Conservation (phyloP, 1,140 invertebrate species). For the Gonatopus flavifemur region DNA sequence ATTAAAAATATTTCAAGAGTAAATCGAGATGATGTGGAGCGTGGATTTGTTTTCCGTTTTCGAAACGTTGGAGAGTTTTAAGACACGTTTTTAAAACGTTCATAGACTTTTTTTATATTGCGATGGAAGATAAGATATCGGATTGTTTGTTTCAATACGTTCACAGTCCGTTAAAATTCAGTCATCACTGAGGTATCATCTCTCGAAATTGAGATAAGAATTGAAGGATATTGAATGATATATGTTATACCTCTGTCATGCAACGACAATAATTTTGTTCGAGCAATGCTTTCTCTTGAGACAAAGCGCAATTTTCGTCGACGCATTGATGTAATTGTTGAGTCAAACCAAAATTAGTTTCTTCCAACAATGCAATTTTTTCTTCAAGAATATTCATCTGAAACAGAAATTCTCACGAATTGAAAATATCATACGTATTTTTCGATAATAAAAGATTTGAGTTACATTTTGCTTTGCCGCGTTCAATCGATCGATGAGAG, state of each 20-base stretch:
- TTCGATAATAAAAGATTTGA: slow-evolving; percentile 3
- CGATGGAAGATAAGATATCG: neutral
- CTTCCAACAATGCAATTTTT: slow-evolving; percentile 27
- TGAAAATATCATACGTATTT: slow-evolving; percentile 1
- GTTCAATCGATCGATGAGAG: slow-evolving; percentile 23
- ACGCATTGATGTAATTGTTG: slow-evolving; percentile 39
- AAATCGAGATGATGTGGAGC: too few species aligned
- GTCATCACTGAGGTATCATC: too few species aligned
- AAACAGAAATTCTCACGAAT: neutral
- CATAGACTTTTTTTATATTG: neutral
- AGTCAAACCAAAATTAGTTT: slow-evolving; percentile 31
- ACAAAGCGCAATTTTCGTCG: slow-evolving; percentile 35
- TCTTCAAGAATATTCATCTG: slow-evolving; percentile 14
- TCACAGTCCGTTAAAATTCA: too few species aligned
- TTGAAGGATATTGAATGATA: neutral
- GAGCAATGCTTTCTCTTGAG: slow-evolving; percentile 34
- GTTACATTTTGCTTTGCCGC: slow-evolving; percentile 27
- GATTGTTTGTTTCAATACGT: too few species aligned
- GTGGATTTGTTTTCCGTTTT: too few species aligned
- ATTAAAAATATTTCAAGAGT: too few species aligned
- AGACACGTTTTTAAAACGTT: too few species aligned
- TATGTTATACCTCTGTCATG: slow-evolving; percentile 33
- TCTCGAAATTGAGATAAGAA: neutral
- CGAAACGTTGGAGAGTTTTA: too few species aligned
- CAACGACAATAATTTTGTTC: slow-evolving; percentile 40